Evolutionary conservation across 1,140 invertebrate species (phyloP), one percentile per base, ranked within the genome.

Genomic region (Bombyx mandarina): DNA sequence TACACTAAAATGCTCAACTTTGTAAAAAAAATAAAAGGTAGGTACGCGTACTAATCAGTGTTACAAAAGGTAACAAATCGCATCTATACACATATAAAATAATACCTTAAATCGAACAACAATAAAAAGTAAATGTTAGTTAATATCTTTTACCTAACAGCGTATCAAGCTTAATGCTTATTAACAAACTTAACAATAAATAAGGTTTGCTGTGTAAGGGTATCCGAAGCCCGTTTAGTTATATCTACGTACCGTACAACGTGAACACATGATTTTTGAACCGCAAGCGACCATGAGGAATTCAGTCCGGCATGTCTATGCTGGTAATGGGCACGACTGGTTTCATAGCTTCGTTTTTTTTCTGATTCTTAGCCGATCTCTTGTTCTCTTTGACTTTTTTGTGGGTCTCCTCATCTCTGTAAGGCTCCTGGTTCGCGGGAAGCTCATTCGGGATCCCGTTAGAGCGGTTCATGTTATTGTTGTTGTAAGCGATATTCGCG

Each of bases 401-500:
- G 22, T 81, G 75, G 7, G 82, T 79, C 9, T 89, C 80, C 43
- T 74, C 89, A 77, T 79, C 91, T 68, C 77, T 90, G 89, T 83
- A 89, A 56, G 65, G 89, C 76, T 75, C 91, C 61, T 72, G 90
- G 69, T 67, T 89, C 88, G 70, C 79, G 61, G 58, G 79, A 65
- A 61, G 89, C 63, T 78, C 90, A 87, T 48, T 89, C 63, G 62
- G 84, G 67, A 68, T 70, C 48, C 58, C 80, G 68, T 67, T 88
- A 58, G 60, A 86, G 80, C 56, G 87, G 76, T 69, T 80, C 65
- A 60, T 89, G 68, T 85, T 82, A 61, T 93, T 91, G 45, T 91
- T 93, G 82, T 93, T 94, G 76, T 99, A 99, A 2, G 97, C 97
- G 69, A 99, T 99, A 82, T 99, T 99, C 5, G 97, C 98, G 81